Base-by-base conservation (phyloP, 2,113 vertebrate genomes). In the Taurulus bubalis region DNA sequence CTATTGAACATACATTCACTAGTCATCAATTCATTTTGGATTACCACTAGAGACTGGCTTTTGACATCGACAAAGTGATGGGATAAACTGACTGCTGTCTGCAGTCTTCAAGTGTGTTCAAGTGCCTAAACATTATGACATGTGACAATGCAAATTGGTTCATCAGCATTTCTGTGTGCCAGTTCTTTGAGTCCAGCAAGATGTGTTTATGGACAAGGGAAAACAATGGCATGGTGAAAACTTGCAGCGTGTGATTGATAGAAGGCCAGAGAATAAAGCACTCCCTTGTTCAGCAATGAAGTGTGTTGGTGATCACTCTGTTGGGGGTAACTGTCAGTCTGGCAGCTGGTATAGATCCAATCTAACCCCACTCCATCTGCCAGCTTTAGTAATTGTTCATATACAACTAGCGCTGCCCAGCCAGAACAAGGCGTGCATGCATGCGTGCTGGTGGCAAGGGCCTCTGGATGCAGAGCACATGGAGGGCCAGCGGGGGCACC, bases 311-410 rank as follows among this genome's bases (percentile, higher is more conserved):
- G 87, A 79, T 68, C 38, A 56, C 82, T 84, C 90, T 71, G 34
- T 45, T 71, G 84, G 82, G 82, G 85, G 70, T 66, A 86, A 71
- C 84, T 87, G 90, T 88, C 81, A 87, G 83, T 45, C 85, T 85
- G 84, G 77, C 84, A 85, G 88, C 87, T 85, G 85, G 45, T 79
- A 71, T 70, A 60, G 87, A 88, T 88, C 82, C 77, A 81, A 70
- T 83, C 77, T 68, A 45, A 51, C 75, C 62, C 59, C 73, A 65
- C 51, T 47, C 75, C 26, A 11, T 83, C 85, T 86, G 84, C 62
- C 71, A 80, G 82, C 53, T 85, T 86, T 62, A 72, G 68, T 80
- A 79, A 83, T 85, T 86, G 84, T 84, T 77, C 58, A 49, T 49
- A 77, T 73, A 78, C 63, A 71, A 63, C 49, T 65, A 62, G 64